Base-by-base conservation (phyloP, 2,888 invertebrate genomes). In the Brachyptera putata region DNA sequence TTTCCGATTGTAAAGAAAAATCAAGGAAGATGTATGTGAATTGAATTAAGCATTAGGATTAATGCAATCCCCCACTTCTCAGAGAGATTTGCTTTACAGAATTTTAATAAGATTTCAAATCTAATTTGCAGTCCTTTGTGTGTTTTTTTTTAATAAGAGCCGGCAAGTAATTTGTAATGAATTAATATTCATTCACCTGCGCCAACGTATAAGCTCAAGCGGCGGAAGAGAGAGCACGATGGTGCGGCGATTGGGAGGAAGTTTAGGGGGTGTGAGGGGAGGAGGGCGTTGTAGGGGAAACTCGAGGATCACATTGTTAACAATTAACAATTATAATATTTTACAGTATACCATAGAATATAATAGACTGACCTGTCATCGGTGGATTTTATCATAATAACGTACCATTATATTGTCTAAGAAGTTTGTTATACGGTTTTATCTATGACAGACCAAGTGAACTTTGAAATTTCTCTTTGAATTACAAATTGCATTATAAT, bases 171-270 rank as follows among this genome's bases (percentile, higher is more conserved):
- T 50, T 26, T 50, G 50, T 50, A 25, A 21, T 25, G 26, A 50
- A 50, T 50, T 50, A 50, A 50, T 53, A 53, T 53, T n/a, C 53
- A 36, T 53, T 36, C 53, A 53, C 53, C 53, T 53, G 53, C 53
- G 30, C 21, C n/a, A n/a, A n/a, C n/a, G n/a, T n/a, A n/a, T n/a
- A 7, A 18, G 43, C 30, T 43, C 43, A 43, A 21, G 18, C 9
- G 18, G 53, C 53, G 53, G 53, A 53, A 36, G 53, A 53, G 36
- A 4, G 4, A 3, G n/a, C 49, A 14, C 5, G 30, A 14, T 7
- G 14, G 39, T 7, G 39, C 9, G 39, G 11, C 7, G 11, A 11
- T n/a, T n/a, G n/a, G n/a, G n/a, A n/a, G n/a, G n/a, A n/a, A n/a
- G 4, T n/a, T 25, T 25, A 30, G 30, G 14, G 39, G 14, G 39